Percentiles rank a stretch among this genome's conserved stretches.
phyloP scores from a whole-genome alignment of 1,140 invertebrate species.

The Eulimnadia texana region DNA sequence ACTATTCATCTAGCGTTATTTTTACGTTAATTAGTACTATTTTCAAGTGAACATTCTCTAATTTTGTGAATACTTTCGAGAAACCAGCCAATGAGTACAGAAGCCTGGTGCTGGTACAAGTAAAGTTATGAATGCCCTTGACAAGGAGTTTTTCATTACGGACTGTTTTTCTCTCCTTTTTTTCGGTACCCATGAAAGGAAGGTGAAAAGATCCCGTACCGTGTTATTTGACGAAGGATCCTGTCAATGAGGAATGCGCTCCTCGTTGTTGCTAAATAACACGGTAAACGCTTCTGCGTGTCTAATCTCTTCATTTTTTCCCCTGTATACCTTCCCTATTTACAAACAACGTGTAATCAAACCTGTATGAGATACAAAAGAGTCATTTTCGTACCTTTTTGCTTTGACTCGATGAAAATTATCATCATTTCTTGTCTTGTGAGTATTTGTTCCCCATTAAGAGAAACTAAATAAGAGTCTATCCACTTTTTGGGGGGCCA shows the following conservation, averaged over 20 bases:
- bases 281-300: neutral
- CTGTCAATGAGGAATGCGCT: neutral
- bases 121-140: too few species aligned
- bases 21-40: too few species aligned
- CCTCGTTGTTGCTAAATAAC: neutral
- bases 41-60: too few species aligned
- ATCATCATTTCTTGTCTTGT: neutral
- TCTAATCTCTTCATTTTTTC: neutral
- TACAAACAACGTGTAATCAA: neutral
- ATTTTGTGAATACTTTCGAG: too few species aligned
- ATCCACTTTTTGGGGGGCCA: too few species aligned
- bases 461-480: too few species aligned
- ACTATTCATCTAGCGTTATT: too few species aligned
- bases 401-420: neutral
- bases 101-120: too few species aligned
- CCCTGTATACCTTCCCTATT: neutral
- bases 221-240: neutral
- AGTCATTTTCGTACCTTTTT: neutral
- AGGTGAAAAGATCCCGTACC: neutral
- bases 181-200: too few species aligned
- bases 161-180: too few species aligned
- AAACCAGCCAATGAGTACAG: too few species aligned
- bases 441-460: neutral
- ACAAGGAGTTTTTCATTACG: too few species aligned
- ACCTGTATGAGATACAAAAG: neutral